Percentiles rank a stretch among this genome's conserved stretches.
phyloP scores from a whole-genome alignment of 2,113 vertebrate species.

The Microtus oregoni region DNA sequence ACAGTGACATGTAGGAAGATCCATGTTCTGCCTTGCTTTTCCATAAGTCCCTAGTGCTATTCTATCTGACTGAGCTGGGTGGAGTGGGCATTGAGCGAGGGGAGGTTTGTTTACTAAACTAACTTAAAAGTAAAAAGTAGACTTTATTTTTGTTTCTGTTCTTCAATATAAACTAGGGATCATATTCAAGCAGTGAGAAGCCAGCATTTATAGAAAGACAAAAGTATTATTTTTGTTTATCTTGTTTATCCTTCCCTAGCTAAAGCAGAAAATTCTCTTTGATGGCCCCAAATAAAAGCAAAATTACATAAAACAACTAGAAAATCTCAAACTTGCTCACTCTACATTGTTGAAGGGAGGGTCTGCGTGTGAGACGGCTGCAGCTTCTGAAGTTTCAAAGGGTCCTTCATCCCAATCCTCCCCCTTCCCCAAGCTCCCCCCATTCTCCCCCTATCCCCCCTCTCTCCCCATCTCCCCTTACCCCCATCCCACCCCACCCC shows the following conservation, averaged over 20 bases:
- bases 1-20: no score
- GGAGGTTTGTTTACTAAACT: neutral
- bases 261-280: conserved; percentile 3
- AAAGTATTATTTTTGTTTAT: neutral
- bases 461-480: no score
- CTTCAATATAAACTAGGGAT: neutral
- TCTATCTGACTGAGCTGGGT: neutral
- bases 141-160: neutral
- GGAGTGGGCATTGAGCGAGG: neutral
- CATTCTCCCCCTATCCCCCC: no score
- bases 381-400: neutral
- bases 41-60: no score
- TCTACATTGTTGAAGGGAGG: neutral
- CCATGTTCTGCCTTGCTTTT: no score
- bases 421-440: no score
- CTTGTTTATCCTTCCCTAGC: neutral
- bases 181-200: neutral
- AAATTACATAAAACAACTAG: neutral
- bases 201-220: neutral
- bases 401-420: no score
- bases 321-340: neutral
- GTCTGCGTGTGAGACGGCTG: no score
- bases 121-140: neutral
- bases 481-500: no score
- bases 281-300: neutral